phyloP scores from a whole-genome alignment of 1,140 invertebrate genomes.

The Drosophila orosa region DNA sequence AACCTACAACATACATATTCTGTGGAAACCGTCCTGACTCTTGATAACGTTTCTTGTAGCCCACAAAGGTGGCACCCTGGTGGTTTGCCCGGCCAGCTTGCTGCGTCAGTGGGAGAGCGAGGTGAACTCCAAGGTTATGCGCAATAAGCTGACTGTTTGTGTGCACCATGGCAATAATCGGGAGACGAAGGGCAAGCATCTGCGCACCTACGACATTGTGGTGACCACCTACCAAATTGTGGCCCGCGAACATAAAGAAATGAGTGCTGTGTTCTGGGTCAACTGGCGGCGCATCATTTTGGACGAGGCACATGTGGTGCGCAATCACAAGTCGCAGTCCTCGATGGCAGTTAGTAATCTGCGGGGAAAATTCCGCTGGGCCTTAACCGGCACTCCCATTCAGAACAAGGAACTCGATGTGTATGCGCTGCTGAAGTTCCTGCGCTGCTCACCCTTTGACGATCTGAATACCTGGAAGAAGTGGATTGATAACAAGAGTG shows the following conservation, averaged over 20 bases:
- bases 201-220: conserved; percentile 89
- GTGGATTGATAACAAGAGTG: conserved; percentile 88
- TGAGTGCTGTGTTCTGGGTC: conserved; percentile 70
- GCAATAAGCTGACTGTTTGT: conserved; percentile 87
- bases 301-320: conserved; percentile 96
- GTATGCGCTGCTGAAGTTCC: conserved; percentile 94
- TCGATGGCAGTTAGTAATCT: conserved; percentile 90
- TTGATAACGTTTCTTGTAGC: conserved; percentile 61
- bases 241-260: conserved; percentile 85
- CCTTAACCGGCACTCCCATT: conserved; percentile 96
- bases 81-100: conserved; percentile 95
- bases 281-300: conserved; percentile 94
- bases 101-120: conserved; percentile 95
- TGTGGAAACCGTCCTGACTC: not conserved
- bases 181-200: conserved; percentile 86
- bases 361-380: conserved; percentile 89
- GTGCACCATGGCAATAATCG: conserved; percentile 93
- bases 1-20: not conserved
- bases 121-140: conserved; percentile 88
- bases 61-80: conserved; percentile 89
- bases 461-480: conserved; percentile 90
- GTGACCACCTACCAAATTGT: conserved; percentile 92
- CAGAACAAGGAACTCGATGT: conserved; percentile 97
- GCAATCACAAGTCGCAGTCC: conserved; percentile 93
- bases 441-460: conserved; percentile 94